Percentiles rank a stretch among this genome's conserved stretches.
Evolutionary conservation across 2,113 vertebrate species (phyloP).

Genomic region (Leptobrachium ailaonicum): DNA sequence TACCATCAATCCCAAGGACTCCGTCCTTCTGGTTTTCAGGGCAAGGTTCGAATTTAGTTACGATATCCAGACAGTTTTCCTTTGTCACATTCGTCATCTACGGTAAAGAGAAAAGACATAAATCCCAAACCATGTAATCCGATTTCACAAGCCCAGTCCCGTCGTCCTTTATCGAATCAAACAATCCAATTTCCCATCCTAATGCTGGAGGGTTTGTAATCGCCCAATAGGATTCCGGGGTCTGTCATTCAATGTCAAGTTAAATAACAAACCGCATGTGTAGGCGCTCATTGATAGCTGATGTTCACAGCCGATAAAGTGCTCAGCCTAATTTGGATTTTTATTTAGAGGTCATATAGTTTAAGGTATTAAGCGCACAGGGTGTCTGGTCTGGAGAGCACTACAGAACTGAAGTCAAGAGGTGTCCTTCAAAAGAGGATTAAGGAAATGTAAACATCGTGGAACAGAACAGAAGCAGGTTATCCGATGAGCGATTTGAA

Average conservation of each 20-base stretch:
- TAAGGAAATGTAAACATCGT: slow-evolving; percentile 49
- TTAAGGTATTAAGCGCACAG: slow-evolving; percentile 42
- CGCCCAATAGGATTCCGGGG: slow-evolving; percentile 59
- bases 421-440: slow-evolving; percentile 52
- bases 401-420: slow-evolving; percentile 52
- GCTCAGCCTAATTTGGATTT: slow-evolving; percentile 45
- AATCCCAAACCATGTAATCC: slow-evolving; percentile 19
- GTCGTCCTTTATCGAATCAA: slow-evolving; percentile 10
- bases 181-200: slow-evolving; percentile 44
- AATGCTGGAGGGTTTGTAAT: slow-evolving; percentile 52
- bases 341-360: slow-evolving; percentile 53
- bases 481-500: background rate
- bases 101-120: slow-evolving; percentile 30
- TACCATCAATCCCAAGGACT: slow-evolving; percentile 92
- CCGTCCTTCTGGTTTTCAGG: slow-evolving; percentile 83
- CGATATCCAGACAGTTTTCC: slow-evolving; percentile 85
- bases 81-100: slow-evolving; percentile 87
- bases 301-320: slow-evolving; percentile 11
- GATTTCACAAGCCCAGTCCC: slow-evolving; percentile 26
- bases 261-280: slow-evolving; percentile 47
- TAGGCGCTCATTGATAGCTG: slow-evolving; percentile 53
- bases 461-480: background rate
- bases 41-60: slow-evolving; percentile 92
- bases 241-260: slow-evolving; percentile 62
- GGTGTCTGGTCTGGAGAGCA: slow-evolving; percentile 42